Evolutionary conservation across 2,113 vertebrate genomes (phyloP), one percentile per base, ranked within the genome.

Genomic region (Lonchura striata): DNA sequence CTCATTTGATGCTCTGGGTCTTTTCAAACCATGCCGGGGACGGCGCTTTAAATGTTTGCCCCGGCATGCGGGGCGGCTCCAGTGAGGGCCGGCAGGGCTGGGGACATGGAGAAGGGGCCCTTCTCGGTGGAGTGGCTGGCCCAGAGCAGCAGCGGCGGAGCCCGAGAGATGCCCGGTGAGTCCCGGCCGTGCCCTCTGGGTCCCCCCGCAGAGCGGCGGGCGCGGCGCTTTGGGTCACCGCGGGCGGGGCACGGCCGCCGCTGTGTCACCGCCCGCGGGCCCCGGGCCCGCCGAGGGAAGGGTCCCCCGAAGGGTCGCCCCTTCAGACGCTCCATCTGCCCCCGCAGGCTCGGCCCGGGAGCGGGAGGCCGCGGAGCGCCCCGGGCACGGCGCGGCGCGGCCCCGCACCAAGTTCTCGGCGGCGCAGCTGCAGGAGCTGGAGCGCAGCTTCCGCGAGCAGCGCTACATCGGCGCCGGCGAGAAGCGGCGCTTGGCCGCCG

Each of bases 51-150:
- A 95, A 97, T 87, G 60, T 94, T 95, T 74, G 82, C 10, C 49
- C 46, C 19, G 17, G 5, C 11, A 19, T 22, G 28, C 25, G 14
- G 14, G 33, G 14, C 30, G 16, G 71, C 42, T 25, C 7, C 20
- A 88, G 49, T 12, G 70, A 57, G 41, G 7, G 53, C 35, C 17
- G 30, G 25, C 46, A 17, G 57, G 49, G 19, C 5, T 10, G 33
- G 42, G 6, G 17, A 21, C 23, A 97, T 97, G 96, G 93, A 95
- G 53, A 94, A 91, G 46, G 82, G 81, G 0, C 22, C 42, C 82
- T 98, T 98, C 82, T 98, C 99, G 3, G 98, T 98, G 82, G 98
- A 98, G 94, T 98, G 99, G 98, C 95, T 99, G 64, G 98, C 98
- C 6, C 98, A 97, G 95, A 99, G 98, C 97, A 98, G 98, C 87